A percentile compares a stretch with the other conserved stretches of the same genome.
phyloP scores from a whole-genome alignment of 2,797 vertebrate genomes.

The Acridotheres tristis region DNA sequence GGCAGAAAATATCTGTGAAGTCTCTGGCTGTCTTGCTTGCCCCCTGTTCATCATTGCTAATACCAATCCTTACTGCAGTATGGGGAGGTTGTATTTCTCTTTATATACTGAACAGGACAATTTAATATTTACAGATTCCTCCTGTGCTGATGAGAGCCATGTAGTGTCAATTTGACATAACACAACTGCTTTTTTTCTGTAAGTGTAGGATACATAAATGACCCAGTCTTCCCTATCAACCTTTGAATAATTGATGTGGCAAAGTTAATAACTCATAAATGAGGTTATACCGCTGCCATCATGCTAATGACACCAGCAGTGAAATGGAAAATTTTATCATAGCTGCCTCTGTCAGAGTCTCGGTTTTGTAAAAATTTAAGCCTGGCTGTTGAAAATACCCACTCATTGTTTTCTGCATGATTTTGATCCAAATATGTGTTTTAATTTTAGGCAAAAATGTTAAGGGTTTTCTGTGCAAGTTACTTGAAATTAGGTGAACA shows the following conservation, averaged over 20 bases:
- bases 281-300: constrained; percentile 13
- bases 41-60: constrained; percentile 29
- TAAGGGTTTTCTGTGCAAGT: not conserved
- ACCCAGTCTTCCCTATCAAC: constrained; percentile 13
- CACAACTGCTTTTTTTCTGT: not conserved
- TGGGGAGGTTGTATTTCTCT: constrained; percentile 29
- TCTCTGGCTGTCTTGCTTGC: constrained; percentile 50
- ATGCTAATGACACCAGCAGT: not conserved
- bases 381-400: not conserved
- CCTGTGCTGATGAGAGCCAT: not conserved
- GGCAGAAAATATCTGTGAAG: constrained; percentile 60
- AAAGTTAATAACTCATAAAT: constrained; percentile 46
- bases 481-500: not conserved
- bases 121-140: constrained; percentile 26
- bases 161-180: constrained; percentile 24
- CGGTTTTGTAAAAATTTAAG: not conserved
- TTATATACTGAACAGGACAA: not conserved
- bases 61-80: not conserved
- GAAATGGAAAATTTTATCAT: not conserved
- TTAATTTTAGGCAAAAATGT: not conserved
- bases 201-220: not conserved
- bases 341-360: not conserved
- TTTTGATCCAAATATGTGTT: not conserved
- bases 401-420: not conserved
- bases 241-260: constrained; percentile 45